These are phyloP conservation scores for Planiliza haematocheilus DNA, from an alignment of 2,113 vertebrate genomes.

Conservation along the genomic window DNA sequence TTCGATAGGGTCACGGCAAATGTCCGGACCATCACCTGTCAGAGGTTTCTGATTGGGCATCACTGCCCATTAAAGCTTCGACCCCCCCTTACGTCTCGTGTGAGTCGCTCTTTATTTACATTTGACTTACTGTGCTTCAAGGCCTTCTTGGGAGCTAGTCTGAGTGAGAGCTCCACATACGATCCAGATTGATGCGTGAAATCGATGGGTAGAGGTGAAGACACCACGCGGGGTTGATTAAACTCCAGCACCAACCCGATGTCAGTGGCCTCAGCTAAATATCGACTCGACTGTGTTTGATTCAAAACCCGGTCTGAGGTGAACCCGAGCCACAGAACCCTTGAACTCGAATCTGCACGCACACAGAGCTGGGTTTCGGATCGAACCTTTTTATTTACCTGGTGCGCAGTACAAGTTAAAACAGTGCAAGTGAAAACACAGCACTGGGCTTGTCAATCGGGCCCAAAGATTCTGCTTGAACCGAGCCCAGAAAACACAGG, in stretches of 20 bases:
- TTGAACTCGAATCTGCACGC: not conserved
- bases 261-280: conserved; percentile 6
- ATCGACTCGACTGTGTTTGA: conserved; percentile 1
- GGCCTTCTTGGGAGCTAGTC: not conserved
- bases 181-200: conserved; percentile 20
- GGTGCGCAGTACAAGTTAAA: not conserved
- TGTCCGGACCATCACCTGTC: not conserved
- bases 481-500: conserved; percentile 5
- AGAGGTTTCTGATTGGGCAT: not conserved
- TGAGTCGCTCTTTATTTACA: conserved; percentile 14
- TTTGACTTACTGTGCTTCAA: conserved; percentile 17
- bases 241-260: conserved; percentile 33
- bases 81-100: not conserved
- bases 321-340: not conserved
- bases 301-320: not conserved
- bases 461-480: not conserved
- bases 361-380: too few species aligned
- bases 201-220: conserved; percentile 18
- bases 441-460: not conserved
- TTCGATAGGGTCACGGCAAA: not conserved
- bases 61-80: not conserved
- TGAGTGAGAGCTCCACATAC: not conserved
- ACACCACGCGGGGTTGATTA: conserved; percentile 24
- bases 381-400: not conserved
- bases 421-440: not conserved